A percentile compares a stretch with the other conserved stretches of the same genome.
Conservation (phyloP, 37 sponge, comb jelly and placozoan species). For the Beroe forskalii region DNA sequence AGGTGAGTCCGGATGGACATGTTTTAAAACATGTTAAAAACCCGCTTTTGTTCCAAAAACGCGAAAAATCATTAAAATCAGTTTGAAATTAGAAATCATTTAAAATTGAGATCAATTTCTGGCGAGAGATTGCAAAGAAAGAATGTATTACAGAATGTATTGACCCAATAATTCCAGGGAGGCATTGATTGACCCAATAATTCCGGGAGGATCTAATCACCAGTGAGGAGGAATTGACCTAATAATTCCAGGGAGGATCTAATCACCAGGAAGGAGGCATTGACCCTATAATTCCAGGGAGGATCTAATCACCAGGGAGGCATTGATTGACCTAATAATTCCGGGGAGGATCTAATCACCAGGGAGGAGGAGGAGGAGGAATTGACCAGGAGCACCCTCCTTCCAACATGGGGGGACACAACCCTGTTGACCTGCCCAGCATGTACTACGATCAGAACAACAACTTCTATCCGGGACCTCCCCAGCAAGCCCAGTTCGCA, state of each 20-base stretch:
- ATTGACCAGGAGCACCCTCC: not conserved
- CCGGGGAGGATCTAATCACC: not conserved
- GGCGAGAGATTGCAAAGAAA: too few relatives aligned
- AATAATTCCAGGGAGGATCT: not conserved
- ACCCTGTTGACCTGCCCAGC: constrained; percentile 35
- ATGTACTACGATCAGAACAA: constrained; percentile 58
- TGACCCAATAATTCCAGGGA: too few relatives aligned
- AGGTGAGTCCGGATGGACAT: not conserved
- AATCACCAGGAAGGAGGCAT: too few relatives aligned
- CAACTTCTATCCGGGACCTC: not conserved
- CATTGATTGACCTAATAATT: not conserved
- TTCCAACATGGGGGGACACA: not conserved
- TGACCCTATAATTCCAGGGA: too few relatives aligned
- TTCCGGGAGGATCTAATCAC: too few relatives aligned
- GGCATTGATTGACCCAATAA: too few relatives aligned
- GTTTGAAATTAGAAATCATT: too few relatives aligned
- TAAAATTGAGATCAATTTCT: too few relatives aligned
- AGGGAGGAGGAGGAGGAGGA: constrained; percentile 2
- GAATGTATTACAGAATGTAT: too few relatives aligned
- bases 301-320: too few relatives aligned
- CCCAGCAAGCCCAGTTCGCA: not conserved
- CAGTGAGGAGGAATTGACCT: too few relatives aligned
- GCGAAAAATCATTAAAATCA: too few relatives aligned
- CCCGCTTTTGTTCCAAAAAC: not conserved
- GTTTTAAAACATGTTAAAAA: not conserved